Conservation (phyloP, 1,140 invertebrate species). For the Bombus ignitus region DNA sequence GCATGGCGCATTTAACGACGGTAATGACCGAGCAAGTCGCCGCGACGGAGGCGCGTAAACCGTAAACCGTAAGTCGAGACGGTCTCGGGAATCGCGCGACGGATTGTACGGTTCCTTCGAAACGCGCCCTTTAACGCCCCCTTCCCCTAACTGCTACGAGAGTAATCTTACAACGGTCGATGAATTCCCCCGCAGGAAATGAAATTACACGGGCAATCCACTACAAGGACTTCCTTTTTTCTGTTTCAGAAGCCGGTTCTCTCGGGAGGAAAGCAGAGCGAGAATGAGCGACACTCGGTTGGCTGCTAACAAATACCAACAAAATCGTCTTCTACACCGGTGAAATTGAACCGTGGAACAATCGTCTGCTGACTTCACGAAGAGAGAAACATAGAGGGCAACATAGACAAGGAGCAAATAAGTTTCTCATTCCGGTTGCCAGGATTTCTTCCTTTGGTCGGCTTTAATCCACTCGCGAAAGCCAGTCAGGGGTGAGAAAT, state of each 20-base stretch:
- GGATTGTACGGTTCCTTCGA: conserved; percentile 11
- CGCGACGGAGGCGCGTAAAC: neutral
- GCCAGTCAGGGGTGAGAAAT: neutral
- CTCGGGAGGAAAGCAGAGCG: conserved; percentile 18
- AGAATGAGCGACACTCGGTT: conserved; percentile 36
- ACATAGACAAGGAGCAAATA: conserved; percentile 8
- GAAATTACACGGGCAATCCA: conserved; percentile 44
- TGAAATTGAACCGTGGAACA: conserved; percentile 38
- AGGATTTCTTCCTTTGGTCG: neutral
- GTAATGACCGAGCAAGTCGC: conserved; percentile 15
- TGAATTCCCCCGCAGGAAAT: conserved; percentile 20
- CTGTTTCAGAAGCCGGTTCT: conserved; percentile 46
- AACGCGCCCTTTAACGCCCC: conserved; percentile 20
- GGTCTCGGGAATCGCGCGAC: neutral
- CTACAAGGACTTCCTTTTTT: conserved; percentile 18
- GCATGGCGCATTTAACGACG: conserved; percentile 4
- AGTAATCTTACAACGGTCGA: conserved; percentile 22
- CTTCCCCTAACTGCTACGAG: neutral
- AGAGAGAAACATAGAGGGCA: neutral
- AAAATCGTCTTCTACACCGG: conserved; percentile 22
- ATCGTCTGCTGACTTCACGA: neutral
- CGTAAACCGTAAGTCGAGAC: neutral
- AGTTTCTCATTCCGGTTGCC: neutral
- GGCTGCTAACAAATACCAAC: conserved; percentile 29
- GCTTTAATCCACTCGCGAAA: conserved; percentile 18